Evolutionary conservation across 2,113 vertebrate genomes (phyloP).

Genomic region (Chaetorhynchus papuensis): DNA sequence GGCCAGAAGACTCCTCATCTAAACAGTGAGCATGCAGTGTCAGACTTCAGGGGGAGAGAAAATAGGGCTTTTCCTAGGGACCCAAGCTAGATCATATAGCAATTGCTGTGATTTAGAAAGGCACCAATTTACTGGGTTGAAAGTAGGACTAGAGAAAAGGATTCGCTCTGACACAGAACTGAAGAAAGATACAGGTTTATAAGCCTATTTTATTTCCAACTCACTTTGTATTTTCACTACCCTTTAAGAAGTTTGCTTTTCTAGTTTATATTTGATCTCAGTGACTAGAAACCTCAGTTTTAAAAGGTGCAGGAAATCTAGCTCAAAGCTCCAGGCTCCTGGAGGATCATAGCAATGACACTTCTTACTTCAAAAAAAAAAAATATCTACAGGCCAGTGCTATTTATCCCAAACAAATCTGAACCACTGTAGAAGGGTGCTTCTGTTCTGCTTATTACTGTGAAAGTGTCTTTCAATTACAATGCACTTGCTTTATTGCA

Average conservation of each 20-base stretch:
- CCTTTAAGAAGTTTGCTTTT: background rate
- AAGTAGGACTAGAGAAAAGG: background rate
- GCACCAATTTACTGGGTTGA: background rate
- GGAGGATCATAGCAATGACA: background rate
- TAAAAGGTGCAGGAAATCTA: background rate
- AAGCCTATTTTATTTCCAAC: background rate
- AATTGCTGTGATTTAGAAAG: background rate
- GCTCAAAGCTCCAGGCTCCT: background rate
- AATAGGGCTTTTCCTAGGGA: background rate
- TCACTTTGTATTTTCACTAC: background rate
- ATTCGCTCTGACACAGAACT: background rate
- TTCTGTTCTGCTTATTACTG: background rate
- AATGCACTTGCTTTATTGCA: background rate
- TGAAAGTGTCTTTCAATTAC: background rate
- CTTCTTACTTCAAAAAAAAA: background rate
- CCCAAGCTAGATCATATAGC: rapidly evolving
- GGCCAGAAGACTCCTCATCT: background rate
- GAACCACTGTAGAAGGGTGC: background rate
- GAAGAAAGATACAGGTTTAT: background rate
- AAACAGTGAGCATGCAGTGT: background rate
- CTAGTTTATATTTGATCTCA: constrained; percentile 3
- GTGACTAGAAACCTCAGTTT: background rate
- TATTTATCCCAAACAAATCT: background rate
- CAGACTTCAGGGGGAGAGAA: background rate
- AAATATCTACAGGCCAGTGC: background rate